These are phyloP conservation scores for Archilochus colubris DNA, from an alignment of 2,113 vertebrate genomes.

Conservation along the genomic window DNA sequence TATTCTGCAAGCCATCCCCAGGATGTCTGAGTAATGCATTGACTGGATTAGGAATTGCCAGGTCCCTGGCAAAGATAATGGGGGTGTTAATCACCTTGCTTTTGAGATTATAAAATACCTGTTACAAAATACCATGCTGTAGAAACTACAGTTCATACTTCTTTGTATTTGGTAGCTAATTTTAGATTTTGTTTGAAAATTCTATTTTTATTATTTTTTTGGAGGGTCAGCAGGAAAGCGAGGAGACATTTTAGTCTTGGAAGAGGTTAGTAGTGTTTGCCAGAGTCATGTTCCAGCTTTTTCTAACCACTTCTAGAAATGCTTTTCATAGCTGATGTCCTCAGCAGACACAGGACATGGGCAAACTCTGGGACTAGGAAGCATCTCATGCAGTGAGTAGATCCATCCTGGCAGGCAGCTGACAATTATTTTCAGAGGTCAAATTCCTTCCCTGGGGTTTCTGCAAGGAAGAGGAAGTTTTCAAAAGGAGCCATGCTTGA, in stretches of 20 bases:
- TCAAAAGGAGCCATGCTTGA: neutral
- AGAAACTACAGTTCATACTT: neutral
- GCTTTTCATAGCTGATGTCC: neutral
- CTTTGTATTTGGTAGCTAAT: neutral
- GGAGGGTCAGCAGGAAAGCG: neutral
- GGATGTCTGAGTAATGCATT: neutral
- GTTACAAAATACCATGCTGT: too few species aligned
- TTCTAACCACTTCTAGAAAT: neutral
- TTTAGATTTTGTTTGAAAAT: constrained; percentile 7
- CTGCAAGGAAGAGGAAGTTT: neutral
- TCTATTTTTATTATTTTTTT: neutral
- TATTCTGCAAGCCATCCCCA: neutral
- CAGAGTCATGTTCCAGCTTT: neutral
- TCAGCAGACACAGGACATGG: accelerated
- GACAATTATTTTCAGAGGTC: neutral
- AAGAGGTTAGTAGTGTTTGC: neutral
- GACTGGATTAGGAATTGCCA: neutral
- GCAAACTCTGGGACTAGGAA: neutral
- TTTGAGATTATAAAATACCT: neutral
- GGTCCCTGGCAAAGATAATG: neutral
- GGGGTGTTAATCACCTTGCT: neutral
- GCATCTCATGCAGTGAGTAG: accelerated
- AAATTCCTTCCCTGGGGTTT: neutral
- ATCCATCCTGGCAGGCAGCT: neutral
- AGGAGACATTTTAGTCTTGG: neutral